phyloP scores from a whole-genome alignment of 1,140 invertebrate genomes.

The Drosophila santomea region DNA sequence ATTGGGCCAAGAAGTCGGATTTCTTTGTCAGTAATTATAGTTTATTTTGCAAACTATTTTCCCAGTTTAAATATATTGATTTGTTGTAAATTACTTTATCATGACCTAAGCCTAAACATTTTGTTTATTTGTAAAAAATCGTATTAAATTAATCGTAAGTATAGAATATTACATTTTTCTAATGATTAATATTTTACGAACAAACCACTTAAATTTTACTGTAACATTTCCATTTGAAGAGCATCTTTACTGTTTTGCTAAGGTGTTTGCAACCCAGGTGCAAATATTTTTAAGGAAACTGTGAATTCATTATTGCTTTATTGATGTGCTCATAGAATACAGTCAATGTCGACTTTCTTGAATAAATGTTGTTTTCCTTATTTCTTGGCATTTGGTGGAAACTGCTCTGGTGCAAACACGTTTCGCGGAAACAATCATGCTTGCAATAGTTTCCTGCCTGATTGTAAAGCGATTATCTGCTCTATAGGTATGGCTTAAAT shows the following conservation, averaged over 20 bases:
- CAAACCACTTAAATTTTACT: no score
- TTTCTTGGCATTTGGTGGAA: conserved; percentile 27
- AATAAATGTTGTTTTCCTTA: conserved; percentile 14
- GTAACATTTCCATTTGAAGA: background rate
- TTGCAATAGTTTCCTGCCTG: conserved; percentile 81
- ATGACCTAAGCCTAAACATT: no score
- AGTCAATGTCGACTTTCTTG: background rate
- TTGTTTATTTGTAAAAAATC: no score
- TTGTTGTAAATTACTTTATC: no score
- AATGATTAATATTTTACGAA: no score
- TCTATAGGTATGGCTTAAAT: conserved; percentile 61
- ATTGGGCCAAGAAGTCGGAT: conserved; percentile 22
- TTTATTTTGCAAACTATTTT: background rate
- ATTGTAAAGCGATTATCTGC: conserved; percentile 77
- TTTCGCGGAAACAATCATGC: conserved; percentile 80
- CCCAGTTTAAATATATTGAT: no score
- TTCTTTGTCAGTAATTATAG: conserved; percentile 36
- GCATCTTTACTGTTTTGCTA: background rate
- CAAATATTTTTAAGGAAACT: background rate
- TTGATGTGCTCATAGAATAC: background rate
- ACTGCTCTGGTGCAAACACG: conserved; percentile 64
- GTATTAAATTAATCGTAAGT: no score
- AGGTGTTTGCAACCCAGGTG: background rate
- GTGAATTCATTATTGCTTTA: conserved; percentile 2
- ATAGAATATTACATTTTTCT: no score